Base-by-base conservation (phyloP, 2,113 vertebrate species). In the Ophthalmolycus amberensis region DNA sequence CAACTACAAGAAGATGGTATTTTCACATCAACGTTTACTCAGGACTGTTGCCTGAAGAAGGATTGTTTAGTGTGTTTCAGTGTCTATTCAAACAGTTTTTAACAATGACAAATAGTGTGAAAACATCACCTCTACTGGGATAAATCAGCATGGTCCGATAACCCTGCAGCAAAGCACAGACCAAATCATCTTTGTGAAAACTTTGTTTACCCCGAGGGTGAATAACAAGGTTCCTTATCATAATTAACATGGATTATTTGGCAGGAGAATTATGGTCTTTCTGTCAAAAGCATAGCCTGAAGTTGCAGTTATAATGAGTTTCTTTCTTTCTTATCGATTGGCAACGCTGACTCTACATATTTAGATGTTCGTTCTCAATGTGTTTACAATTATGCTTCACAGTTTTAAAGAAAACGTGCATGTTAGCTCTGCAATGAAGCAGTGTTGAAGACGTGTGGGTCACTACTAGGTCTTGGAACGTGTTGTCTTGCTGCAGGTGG, bases 381-480 rank as follows among this genome's bases (percentile, higher is more conserved):
- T 86, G 82, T 83, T 89, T 88, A 72, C 73, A 80, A 84, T 91
- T 86, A 90, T 16, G 14, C 65, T 72, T 73, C 32, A 54, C 60
- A 78, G 59, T 62, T 74, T 68, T 67, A 76, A 85, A 77, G 18
- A 80, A 85, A 71, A 68, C 54, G 77, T 83, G 32, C 75, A 73
- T 88, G 50, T 64, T 67, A 62, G 38, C 58, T 79, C 72, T 84
- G 85, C 62, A 86, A 2, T 77, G 79, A 89, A 75, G 82, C 83
- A 75, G 56, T 16, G 8, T 82, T 83, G 85, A 90, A 87, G 46
- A 82, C 80, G 86, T 78, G 6, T 7, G 59, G 83, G 83, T 87
- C 73, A 78, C 75, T 62, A 60, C 60, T 77, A 56, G 73, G 66
- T 85, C 75, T 75, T 60, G 85, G 74, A 83, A 66, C 0, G 1